Base-by-base conservation (phyloP, 2,113 vertebrate species). In the Zosterops pallidus region DNA sequence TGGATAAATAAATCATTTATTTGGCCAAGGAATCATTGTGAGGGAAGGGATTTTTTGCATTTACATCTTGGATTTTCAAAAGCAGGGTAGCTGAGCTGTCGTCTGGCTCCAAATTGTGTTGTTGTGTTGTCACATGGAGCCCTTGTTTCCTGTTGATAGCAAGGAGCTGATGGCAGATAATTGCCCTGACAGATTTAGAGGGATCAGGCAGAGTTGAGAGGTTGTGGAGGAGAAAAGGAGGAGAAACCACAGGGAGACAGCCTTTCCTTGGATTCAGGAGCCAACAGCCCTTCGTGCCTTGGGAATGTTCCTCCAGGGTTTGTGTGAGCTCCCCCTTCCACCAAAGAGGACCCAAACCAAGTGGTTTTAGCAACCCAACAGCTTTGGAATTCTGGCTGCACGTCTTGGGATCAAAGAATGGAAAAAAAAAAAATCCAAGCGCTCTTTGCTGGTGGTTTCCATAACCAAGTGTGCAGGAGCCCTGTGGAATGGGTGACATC, bases 121-220 rank as follows among this genome's bases (percentile, higher is more conserved):
- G n/a, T 6, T 64, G 35, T 5, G 31, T 52, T 86, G 57, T 83
- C 85, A n/a, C 60, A 91, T 5, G 53, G 55, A 83, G 24, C 63
- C 46, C 67, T 77, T 75, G 76, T 75, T 89, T 94, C 80, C 80
- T 91, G 80, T n/a, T 90, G 79, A 94, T 89, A 89, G 26, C 33
- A 39, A 6, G 56, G 25, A 86, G 83, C 57, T 86, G 83, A 83
- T 62, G 57, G 92, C 65, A 76, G 89, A 84, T 79, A 87, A 89
- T 91, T 69, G 53, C 50, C 39, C 55, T 81, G 89, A 60, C 60
- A 68, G 77, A 57, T 82, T 87, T 49, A 56, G 65, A 72, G 46
- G 85, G 44, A 79, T 82, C 74, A 82, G 77, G 41, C 33, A 75
- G 86, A 81, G 29, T 16, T 89, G 91, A 77, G 52, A 53, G 31